Base-by-base conservation (phyloP, 1,140 invertebrate species). In the Brachionus rotundiformis region DNA sequence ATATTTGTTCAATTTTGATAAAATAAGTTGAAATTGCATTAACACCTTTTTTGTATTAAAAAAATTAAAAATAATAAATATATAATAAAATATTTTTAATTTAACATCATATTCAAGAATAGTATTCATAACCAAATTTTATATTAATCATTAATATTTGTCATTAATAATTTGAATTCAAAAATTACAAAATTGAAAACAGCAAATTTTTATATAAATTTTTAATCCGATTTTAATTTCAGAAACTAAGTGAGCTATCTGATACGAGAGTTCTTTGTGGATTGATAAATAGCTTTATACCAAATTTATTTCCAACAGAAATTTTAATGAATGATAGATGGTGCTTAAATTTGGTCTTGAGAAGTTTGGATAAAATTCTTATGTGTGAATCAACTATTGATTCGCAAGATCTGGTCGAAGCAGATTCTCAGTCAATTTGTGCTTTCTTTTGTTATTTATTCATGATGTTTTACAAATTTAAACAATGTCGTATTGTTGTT, bases 271-370 rank as follows among this genome's bases (percentile, higher is more conserved):
- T 87, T 49, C 63, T 87, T 7, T 87, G 86, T 84, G 85, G 85
- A 39, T 83, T 87, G 29, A 84, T 87, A 44, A 87, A 87, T 65
- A 86, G 86, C 7, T 86, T 87, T 83, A 85, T 87, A 59, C 87
- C 86, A 80, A 86, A 86, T 82, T 85, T 85, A 11, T 87, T 87
- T 81, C 87, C 86, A n/a, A 84, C 87, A 7, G 87, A 87, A 73
- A 84, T 87, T 6, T 82, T 87, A 13, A 84, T 87, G 2, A 87
- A 87, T 83, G 87, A 87, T 83, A 87, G 86, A 82, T 87, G 87
- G 87, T 86, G 86, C 49, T 86, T 87, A 29, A 87, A 87, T 81
- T 33, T 86, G 39, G 85, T 84, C 7, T 75, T 87, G 59, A 84
- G 84, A 54, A 84, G 85, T 23, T 84, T 84, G 41, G 86, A 87